Evolutionary conservation across 2,113 vertebrate species (phyloP), one percentile per base, ranked within the genome.

Genomic region (Istiophorus platypterus): DNA sequence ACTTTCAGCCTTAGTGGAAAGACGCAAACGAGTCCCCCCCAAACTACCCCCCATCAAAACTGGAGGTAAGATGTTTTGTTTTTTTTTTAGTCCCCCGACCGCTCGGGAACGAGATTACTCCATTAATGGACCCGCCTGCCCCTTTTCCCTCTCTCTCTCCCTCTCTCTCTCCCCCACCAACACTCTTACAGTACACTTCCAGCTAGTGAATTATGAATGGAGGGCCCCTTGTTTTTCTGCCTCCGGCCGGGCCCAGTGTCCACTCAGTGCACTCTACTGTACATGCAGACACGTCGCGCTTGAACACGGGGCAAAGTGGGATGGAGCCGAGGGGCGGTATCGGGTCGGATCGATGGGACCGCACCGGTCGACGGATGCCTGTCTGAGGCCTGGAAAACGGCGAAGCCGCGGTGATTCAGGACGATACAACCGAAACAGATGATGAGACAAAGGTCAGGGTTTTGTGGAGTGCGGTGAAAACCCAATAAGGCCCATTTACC

Each of bases 171-270:
- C 69, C 64, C 78, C 72, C 81, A 58, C 73, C 84, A 52, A 63
- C 84, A 84, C 92, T 89, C 78, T 89, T 86, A 85, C 78, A 80
- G 81, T 87, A 84, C 89, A 91, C 91, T 93, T 90, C 87, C 87
- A 86, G 54, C 87, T 91, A 68, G 86, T 95, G 89, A 95, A 95
- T 95, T 93, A 95, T 95, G 91, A 87, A 95, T 95, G 92, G 85
- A 87, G 84, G 88, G 90, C 80, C 83, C 89, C 91, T 90, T 92
- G 91, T 92, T 93, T 94, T 92, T 89, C 80, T 85, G 83, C 87
- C 72, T 78, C 63, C 68, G 85, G 79, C 78, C 89, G 75, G 75
- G 88, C 89, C 88, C 39, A 18, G 18, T 91, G 93, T 93, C 93
- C 93, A 94, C 91, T 90, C 88, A 89, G 88, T 75, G 80, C 91